These are phyloP conservation scores for Orthosia incerta DNA, from an alignment of 2,888 invertebrate species.

Conservation along the genomic window DNA sequence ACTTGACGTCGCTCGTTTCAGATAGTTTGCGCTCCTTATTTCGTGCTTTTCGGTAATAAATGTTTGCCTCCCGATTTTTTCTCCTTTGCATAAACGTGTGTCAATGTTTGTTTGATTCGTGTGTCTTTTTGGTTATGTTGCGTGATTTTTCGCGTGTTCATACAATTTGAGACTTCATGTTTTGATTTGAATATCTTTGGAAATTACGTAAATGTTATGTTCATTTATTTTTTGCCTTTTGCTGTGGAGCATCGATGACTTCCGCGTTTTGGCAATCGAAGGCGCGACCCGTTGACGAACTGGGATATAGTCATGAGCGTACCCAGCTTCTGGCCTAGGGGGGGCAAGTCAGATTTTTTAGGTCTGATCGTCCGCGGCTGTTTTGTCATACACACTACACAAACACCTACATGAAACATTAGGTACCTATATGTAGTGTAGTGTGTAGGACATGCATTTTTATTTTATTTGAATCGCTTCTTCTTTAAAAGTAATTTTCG, in stretches of 20 bases:
- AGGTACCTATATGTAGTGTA: too few relatives aligned
- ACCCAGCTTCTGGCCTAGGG: too few relatives aligned
- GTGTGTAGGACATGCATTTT: too few relatives aligned
- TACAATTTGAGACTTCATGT: constrained; percentile 44
- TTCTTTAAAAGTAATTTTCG: too few relatives aligned
- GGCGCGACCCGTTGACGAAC: background rate
- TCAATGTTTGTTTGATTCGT: constrained; percentile 73
- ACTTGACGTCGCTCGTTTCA: constrained; percentile 84
- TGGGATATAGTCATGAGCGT: too few relatives aligned
- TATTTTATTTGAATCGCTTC: too few relatives aligned
- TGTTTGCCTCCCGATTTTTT: constrained; percentile 79
- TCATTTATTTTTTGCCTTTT: constrained; percentile 35
- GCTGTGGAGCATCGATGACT: background rate
- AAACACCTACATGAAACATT: too few relatives aligned
- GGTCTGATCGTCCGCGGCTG: too few relatives aligned
- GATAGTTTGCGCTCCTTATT: constrained; percentile 76
- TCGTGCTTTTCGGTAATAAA: constrained; percentile 82
- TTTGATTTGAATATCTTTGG: constrained; percentile 38
- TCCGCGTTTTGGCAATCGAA: constrained; percentile 21
- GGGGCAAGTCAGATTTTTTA: too few relatives aligned
- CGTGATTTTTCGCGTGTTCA: constrained; percentile 51
- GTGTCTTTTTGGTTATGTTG: constrained; percentile 55
- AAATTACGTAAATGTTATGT: constrained; percentile 50
- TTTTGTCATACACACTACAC: too few relatives aligned
- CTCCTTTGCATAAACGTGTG: constrained; percentile 75